phyloP scores from a whole-genome alignment of 2,113 vertebrate genomes.

The Aramus guarauna region DNA sequence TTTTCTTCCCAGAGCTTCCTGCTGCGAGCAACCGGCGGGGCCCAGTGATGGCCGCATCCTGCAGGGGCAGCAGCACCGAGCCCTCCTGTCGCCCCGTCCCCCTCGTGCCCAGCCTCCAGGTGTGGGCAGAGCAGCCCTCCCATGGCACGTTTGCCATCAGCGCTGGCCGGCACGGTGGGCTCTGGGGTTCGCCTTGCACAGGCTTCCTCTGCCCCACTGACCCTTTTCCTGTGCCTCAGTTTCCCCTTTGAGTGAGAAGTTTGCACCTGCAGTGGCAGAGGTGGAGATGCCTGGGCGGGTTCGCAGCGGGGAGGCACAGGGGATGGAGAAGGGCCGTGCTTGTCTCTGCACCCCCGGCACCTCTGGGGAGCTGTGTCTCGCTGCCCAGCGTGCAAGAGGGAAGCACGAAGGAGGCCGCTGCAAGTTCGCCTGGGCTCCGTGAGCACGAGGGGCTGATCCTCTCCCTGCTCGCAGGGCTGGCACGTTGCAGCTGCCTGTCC shows the following conservation, averaged over 20 bases:
- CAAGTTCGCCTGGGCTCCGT: accelerated
- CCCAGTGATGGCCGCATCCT: background rate
- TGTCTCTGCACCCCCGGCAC: accelerated
- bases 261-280: background rate
- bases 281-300: background rate
- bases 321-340: background rate
- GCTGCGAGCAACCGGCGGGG: background rate
- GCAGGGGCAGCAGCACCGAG: background rate
- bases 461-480: background rate
- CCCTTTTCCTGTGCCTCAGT: background rate
- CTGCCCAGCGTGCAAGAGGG: background rate
- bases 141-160: background rate
- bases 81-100: background rate
- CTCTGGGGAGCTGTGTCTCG: accelerated
- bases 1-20: background rate
- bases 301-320: background rate
- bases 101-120: background rate
- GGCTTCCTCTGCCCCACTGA: background rate
- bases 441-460: background rate
- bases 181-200: background rate
- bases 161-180: background rate
- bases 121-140: background rate
- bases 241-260: background rate
- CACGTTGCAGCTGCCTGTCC: background rate
- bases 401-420: background rate